A percentile compares a stretch with the other conserved stretches of the same genome.
These are phyloP conservation scores for Zygaena filipendulae DNA, from an alignment of 2,888 invertebrate species.

Conservation along the genomic window DNA sequence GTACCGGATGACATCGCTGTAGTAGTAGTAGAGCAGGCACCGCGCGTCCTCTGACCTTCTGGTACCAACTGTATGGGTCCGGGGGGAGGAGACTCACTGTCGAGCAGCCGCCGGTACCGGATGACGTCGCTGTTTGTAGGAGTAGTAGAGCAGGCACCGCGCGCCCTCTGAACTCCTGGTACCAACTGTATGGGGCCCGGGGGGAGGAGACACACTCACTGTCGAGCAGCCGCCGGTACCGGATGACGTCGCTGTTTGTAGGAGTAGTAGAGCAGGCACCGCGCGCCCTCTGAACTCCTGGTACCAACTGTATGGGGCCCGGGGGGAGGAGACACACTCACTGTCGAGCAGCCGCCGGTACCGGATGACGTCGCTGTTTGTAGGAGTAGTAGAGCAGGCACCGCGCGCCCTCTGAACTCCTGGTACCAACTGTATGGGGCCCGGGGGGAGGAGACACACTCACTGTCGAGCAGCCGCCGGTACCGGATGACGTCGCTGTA, in stretches of 20 bases:
- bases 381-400: slow-evolving; percentile 93
- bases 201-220: slow-evolving; percentile 72
- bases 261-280: slow-evolving; percentile 90
- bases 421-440: too few relatives aligned
- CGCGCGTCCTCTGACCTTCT: slow-evolving; percentile 80
- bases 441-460: slow-evolving; percentile 34
- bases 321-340: slow-evolving; percentile 76
- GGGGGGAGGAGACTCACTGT: slow-evolving; percentile 64
- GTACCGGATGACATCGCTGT: slow-evolving; percentile 80
- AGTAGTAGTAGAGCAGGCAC: slow-evolving; percentile 91
- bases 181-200: too few relatives aligned
- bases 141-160: slow-evolving; percentile 89
- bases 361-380: slow-evolving; percentile 78
- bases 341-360: slow-evolving; percentile 76
- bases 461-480: slow-evolving; percentile 75
- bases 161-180: too few relatives aligned
- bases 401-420: too few relatives aligned
- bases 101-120: slow-evolving; percentile 76
- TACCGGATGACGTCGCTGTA: slow-evolving; percentile 83
- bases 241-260: slow-evolving; percentile 83
- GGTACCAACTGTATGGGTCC: too few relatives aligned
- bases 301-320: too few relatives aligned
- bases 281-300: too few relatives aligned
- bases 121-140: slow-evolving; percentile 84
- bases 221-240: slow-evolving; percentile 77